phyloP scores from a whole-genome alignment of 2,113 vertebrate species.

The Corythornis cristatus region DNA sequence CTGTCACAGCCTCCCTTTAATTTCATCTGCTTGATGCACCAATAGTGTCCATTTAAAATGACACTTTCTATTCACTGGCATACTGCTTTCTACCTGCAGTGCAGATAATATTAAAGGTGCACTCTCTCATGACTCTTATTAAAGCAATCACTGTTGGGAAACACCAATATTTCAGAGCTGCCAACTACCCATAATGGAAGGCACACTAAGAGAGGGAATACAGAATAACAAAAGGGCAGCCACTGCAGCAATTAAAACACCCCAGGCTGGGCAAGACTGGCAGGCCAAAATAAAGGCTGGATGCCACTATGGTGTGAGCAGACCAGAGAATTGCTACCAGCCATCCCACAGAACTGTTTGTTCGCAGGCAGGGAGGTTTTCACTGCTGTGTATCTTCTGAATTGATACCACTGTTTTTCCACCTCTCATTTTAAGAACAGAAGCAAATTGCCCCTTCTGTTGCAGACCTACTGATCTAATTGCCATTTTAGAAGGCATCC shows the following conservation, averaged over 20 bases:
- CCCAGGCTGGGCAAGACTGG: slow-evolving; percentile 37
- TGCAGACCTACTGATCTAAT: neutral
- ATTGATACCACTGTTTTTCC: neutral
- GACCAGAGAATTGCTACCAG: neutral
- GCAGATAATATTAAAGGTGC: slow-evolving; percentile 65
- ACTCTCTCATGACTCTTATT: slow-evolving; percentile 48
- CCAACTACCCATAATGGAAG: slow-evolving; percentile 34
- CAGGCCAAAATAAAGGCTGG: slow-evolving; percentile 11
- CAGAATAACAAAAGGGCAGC: slow-evolving; percentile 35
- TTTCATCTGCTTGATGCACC: slow-evolving; percentile 50
- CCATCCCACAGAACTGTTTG: neutral
- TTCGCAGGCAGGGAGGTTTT: neutral
- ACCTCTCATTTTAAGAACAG: neutral
- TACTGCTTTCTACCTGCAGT: slow-evolving; percentile 11
- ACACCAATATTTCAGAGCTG: neutral
- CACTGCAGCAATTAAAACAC: slow-evolving; percentile 55
- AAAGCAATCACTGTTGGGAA: slow-evolving; percentile 41
- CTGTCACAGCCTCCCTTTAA: neutral
- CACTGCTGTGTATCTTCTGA: neutral
- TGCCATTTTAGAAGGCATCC: neutral
- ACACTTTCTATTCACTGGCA: slow-evolving; percentile 31
- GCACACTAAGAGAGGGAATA: slow-evolving; percentile 33
- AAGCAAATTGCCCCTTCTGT: neutral
- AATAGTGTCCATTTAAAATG: slow-evolving; percentile 41
- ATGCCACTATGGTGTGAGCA: neutral